Conservation (phyloP, 2,797 vertebrate genomes). For the Natrix natrix region DNA sequence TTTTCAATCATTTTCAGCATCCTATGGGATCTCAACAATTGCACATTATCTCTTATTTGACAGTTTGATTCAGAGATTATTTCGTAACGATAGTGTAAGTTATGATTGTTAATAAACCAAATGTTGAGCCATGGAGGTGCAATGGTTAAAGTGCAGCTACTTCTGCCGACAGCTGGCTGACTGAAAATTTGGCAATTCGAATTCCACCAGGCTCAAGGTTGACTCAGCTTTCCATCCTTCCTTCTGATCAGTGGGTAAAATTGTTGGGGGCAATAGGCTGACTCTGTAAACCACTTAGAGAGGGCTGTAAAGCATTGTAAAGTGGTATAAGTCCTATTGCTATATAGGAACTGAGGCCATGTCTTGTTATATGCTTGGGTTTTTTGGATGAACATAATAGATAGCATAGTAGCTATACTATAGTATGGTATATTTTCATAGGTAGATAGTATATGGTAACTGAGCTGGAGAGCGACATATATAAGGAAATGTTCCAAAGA, state of each 20-base stretch:
- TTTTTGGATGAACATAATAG: neutral
- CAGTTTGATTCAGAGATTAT: neutral
- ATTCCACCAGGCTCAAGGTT: too few species aligned
- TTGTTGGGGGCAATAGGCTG: too few species aligned
- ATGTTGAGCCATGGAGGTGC: neutral
- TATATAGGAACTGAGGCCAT: neutral
- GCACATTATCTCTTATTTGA: neutral
- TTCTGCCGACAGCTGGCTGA: too few species aligned
- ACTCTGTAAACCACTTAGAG: too few species aligned
- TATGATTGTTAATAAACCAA: neutral
- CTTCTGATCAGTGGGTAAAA: too few species aligned
- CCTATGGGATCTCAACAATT: neutral
- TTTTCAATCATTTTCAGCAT: neutral
- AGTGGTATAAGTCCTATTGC: too few species aligned
- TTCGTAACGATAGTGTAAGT: neutral
- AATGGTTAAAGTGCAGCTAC: too few species aligned
- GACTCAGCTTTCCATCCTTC: too few species aligned
- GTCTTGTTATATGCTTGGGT: neutral
- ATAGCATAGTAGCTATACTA: neutral
- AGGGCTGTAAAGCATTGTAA: too few species aligned
- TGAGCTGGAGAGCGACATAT: neutral
- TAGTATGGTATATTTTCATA: too few species aligned
- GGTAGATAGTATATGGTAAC: neutral
- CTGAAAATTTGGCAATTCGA: too few species aligned
- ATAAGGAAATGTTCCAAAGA: neutral